phyloP scores from a whole-genome alignment of 1,140 invertebrate genomes.

The Venustaconcha ellipsiformis region DNA sequence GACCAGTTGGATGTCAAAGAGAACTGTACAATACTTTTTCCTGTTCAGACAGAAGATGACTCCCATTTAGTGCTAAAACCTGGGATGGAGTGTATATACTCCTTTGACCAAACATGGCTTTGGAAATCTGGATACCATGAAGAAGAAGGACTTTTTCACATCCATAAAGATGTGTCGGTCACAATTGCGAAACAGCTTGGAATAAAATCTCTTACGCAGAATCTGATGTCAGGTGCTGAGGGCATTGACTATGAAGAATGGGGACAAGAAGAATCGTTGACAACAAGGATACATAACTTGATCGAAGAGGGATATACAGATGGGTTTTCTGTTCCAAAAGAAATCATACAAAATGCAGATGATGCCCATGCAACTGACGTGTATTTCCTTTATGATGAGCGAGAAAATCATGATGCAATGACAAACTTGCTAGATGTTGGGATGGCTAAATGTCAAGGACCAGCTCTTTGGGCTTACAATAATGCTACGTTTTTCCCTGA shows the following conservation, averaged over 20 bases:
- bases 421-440: constrained; percentile 48
- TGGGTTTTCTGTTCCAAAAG: constrained; percentile 54
- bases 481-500: constrained; percentile 45
- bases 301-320: constrained; percentile 39
- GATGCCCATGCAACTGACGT: constrained; percentile 57
- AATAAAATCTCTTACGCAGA: constrained; percentile 38
- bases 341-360: constrained; percentile 68
- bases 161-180: constrained; percentile 24
- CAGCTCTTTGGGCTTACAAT: constrained; percentile 52
- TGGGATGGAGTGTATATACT: constrained; percentile 23
- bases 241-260: constrained; percentile 27
- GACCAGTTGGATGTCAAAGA: constrained; percentile 1
- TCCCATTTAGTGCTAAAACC: constrained; percentile 8
- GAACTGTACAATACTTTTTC: constrained; percentile 16
- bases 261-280: constrained; percentile 49
- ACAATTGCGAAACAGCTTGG: constrained; percentile 35
- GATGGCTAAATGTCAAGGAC: constrained; percentile 50
- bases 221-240: constrained; percentile 21
- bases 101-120: constrained; percentile 36
- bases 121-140: constrained; percentile 31
- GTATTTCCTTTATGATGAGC: constrained; percentile 56
- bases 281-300: constrained; percentile 38
- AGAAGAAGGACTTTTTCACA: constrained; percentile 30
- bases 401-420: constrained; percentile 43
- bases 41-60: constrained; percentile 27